These are phyloP conservation scores for Neogobius melanostomus DNA, from an alignment of 2,113 vertebrate genomes.

Conservation along the genomic window DNA sequence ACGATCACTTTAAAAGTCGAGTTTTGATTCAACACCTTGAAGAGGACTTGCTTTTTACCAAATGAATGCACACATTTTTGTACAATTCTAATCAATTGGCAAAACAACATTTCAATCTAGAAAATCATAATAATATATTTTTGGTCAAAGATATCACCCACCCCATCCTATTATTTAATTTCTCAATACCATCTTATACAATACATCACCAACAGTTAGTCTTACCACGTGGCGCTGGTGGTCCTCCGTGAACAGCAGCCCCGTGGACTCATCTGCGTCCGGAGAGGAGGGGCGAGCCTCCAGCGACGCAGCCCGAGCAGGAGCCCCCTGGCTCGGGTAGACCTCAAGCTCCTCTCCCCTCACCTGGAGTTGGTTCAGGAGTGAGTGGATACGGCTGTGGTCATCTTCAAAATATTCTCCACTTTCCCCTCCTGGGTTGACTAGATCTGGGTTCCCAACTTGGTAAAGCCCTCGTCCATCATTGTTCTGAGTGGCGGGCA, in stretches of 20 bases:
- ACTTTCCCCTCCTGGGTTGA: not conserved
- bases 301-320: slow-evolving; percentile 9
- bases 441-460: not conserved
- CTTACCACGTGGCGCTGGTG: slow-evolving; percentile 76
- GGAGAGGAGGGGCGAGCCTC: slow-evolving; percentile 32
- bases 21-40: no score
- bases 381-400: slow-evolving; percentile 74
- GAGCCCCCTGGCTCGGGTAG: not conserved
- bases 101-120: no score
- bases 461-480: not conserved
- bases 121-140: no score
- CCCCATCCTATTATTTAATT: no score
- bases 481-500: no score
- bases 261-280: slow-evolving; percentile 56
- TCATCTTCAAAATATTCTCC: slow-evolving; percentile 47
- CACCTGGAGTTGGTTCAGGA: slow-evolving; percentile 79
- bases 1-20: no score
- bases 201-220: not conserved
- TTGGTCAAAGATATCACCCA: no score
- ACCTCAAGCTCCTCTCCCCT: slow-evolving; percentile 40
- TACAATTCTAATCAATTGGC: no score
- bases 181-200: not conserved
- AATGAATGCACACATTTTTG: no score
- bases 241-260: slow-evolving; percentile 82
- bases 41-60: no score